These are phyloP conservation scores for Epicauta chinensis DNA, from an alignment of 1,140 invertebrate species.

Conservation along the genomic window DNA sequence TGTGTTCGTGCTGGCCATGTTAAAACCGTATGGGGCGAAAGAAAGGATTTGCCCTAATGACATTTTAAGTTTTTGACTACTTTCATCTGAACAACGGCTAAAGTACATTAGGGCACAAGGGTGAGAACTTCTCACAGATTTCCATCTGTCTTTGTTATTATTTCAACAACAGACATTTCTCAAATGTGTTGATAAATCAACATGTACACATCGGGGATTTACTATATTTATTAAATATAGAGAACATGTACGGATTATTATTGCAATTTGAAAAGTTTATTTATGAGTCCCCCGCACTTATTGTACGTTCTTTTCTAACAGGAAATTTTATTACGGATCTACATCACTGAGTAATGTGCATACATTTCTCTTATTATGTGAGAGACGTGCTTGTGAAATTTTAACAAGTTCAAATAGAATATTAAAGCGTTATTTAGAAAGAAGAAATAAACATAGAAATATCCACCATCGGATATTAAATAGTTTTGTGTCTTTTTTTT, in stretches of 20 bases:
- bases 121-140: no score
- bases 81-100: slow-evolving; percentile 7
- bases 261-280: slow-evolving; percentile 11
- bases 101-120: slow-evolving; percentile 10
- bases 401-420: no score
- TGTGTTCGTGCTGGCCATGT: slow-evolving; percentile 13
- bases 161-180: no score
- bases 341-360: slow-evolving; percentile 3
- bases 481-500: no score
- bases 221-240: no score
- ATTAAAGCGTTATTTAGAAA: no score
- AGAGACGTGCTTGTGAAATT: background rate
- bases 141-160: no score
- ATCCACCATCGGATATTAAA: no score
- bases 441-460: no score
- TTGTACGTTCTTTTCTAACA: background rate
- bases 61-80: slow-evolving; percentile 20
- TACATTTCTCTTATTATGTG: slow-evolving; percentile 3
- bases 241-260: no score
- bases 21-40: slow-evolving; percentile 9
- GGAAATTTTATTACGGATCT: slow-evolving; percentile 6
- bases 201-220: no score
- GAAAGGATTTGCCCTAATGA: slow-evolving; percentile 17
- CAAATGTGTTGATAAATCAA: no score
- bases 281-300: slow-evolving; percentile 3